Evolutionary conservation across 1,140 invertebrate genomes (phyloP).

Genomic region (Nephila pilipes): DNA sequence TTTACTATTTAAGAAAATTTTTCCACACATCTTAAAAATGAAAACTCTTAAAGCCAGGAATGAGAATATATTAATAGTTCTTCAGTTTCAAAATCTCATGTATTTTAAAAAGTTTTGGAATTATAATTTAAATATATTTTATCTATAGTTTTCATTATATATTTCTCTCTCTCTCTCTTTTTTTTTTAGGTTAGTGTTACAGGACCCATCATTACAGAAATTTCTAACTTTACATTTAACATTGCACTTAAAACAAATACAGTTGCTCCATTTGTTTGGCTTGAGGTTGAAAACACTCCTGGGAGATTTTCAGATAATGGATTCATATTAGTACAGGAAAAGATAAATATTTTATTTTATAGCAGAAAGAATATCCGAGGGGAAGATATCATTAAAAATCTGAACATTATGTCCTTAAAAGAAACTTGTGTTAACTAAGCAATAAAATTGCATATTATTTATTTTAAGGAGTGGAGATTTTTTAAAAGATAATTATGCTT

Average conservation of each 20-base stretch:
- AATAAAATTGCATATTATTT: not conserved
- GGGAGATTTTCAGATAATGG: conserved; percentile 87
- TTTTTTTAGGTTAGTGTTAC: not conserved
- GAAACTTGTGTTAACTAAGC: conserved; percentile 77
- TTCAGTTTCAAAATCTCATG: no score
- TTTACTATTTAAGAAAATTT: no score
- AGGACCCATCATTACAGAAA: conserved; percentile 20
- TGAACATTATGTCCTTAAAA: conserved; percentile 80
- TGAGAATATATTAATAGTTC: no score
- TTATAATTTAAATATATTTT: no score
- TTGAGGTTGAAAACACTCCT: conserved; percentile 82
- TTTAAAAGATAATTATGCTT: no score
- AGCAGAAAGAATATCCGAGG: conserved; percentile 79
- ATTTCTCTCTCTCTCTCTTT: no score
- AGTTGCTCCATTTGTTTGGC: conserved; percentile 86
- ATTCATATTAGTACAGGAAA: conserved; percentile 82
- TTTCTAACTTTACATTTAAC: conserved; percentile 25
- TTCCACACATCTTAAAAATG: no score
- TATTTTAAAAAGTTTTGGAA: no score
- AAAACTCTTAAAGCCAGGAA: no score
- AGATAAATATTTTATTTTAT: conserved; percentile 79
- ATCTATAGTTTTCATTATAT: not conserved
- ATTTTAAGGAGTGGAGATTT: no score
- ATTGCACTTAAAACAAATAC: conserved; percentile 82
- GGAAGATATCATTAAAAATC: conserved; percentile 76